These are phyloP conservation scores for Accipiter cooperii DNA, from an alignment of 2,113 vertebrate species.

Conservation along the genomic window DNA sequence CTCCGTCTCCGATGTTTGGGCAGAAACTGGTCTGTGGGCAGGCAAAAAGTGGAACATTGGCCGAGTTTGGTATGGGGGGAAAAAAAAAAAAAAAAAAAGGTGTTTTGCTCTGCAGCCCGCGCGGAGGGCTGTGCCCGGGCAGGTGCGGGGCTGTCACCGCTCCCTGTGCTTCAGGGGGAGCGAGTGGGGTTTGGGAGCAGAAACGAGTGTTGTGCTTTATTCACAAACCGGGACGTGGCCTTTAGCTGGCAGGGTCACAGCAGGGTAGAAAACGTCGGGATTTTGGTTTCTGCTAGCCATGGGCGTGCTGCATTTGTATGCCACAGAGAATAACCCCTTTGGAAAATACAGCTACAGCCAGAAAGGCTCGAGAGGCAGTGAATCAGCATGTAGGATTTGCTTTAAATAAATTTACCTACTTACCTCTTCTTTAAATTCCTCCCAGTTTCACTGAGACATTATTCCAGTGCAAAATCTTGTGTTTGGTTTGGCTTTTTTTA, in stretches of 20 bases:
- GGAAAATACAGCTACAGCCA: not conserved
- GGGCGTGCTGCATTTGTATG: not conserved
- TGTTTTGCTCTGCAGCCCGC: not conserved
- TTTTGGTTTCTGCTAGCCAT: not conserved
- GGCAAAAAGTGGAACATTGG: fast-evolving
- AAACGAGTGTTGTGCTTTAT: not conserved
- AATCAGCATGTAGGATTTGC: not conserved
- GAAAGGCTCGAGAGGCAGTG: not conserved
- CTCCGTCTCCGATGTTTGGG: fast-evolving
- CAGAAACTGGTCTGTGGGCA: not conserved
- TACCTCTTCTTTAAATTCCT: not conserved
- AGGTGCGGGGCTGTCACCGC: not conserved
- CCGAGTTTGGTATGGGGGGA: fast-evolving
- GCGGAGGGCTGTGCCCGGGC: not conserved
- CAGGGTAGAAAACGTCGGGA: not conserved
- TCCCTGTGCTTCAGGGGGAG: not conserved
- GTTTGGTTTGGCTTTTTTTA: not conserved
- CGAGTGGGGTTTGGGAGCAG: not conserved
- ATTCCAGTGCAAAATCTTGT: not conserved
- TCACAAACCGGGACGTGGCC: not conserved
- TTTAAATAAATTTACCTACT: not conserved
- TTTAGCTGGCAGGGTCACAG: not conserved
- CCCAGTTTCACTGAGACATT: not conserved
- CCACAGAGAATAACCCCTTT: not conserved
- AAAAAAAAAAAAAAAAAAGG: no score